These are phyloP conservation scores for Perodicticus potto DNA, from an alignment of 2,797 vertebrate species.

Conservation along the genomic window DNA sequence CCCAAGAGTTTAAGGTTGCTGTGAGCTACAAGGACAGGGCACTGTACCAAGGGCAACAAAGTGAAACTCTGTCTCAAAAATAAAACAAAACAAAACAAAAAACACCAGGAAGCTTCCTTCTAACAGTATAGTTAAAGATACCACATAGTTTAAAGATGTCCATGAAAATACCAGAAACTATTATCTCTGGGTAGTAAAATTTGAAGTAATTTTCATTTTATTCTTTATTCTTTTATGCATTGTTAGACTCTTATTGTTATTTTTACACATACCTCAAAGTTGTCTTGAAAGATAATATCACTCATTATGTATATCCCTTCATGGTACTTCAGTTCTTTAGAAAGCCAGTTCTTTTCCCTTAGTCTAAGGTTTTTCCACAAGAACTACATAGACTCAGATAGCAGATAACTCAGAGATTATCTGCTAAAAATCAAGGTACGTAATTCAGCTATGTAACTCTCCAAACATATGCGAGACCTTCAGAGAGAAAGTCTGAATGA, in stretches of 20 bases:
- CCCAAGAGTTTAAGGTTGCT: no score
- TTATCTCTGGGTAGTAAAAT: constrained; percentile 48
- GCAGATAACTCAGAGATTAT: constrained; percentile 19
- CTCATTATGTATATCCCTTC: neutral
- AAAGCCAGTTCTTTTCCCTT: constrained; percentile 14
- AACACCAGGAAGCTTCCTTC: constrained; percentile 4
- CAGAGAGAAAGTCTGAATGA: neutral
- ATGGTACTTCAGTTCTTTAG: neutral
- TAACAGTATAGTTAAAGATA: neutral
- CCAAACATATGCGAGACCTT: neutral
- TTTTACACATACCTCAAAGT: constrained; percentile 1
- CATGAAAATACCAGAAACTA: constrained; percentile 44
- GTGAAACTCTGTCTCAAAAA: no score
- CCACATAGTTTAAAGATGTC: neutral
- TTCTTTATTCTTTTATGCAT: constrained; percentile 1
- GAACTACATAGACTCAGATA: neutral
- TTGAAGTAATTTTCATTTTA: constrained; percentile 50
- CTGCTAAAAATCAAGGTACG: constrained; percentile 58
- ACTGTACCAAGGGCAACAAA: no score
- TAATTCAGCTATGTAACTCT: neutral
- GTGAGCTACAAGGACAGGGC: no score
- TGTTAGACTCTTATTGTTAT: neutral
- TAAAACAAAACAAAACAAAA: no score
- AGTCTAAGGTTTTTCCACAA: neutral
- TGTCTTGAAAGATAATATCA: constrained; percentile 35